A percentile compares a stretch with the other conserved stretches of the same genome.
Evolutionary conservation across 2,113 vertebrate genomes (phyloP).

Genomic region (Hippopotamus amphibius): DNA sequence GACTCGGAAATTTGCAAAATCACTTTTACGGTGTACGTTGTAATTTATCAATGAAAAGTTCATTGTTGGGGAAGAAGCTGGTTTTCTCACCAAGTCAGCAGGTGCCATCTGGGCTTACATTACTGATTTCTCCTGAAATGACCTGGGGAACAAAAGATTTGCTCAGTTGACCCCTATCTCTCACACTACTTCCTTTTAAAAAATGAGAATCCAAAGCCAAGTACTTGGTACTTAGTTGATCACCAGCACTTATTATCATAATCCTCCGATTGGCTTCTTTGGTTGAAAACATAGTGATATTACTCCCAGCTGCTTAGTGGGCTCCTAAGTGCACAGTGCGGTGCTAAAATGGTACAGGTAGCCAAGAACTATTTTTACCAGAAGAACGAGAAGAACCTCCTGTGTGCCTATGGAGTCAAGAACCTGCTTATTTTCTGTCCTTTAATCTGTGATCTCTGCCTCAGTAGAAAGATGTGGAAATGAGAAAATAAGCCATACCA

Average conservation of each 20-base stretch:
- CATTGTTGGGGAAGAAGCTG: background rate
- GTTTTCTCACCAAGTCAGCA: background rate
- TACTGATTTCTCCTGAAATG: background rate
- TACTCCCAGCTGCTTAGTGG: background rate
- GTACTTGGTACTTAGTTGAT: background rate
- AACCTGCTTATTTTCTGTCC: background rate
- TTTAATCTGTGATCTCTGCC: background rate
- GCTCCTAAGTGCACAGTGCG: background rate
- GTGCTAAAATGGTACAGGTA: background rate
- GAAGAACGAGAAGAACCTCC: background rate
- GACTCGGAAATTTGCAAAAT: background rate
- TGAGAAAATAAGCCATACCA: background rate
- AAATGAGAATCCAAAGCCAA: background rate
- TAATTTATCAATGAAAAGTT: background rate
- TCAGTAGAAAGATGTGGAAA: background rate
- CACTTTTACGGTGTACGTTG: background rate
- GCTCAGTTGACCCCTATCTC: background rate
- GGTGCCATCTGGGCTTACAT: background rate
- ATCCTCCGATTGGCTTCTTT: background rate
- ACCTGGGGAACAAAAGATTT: background rate
- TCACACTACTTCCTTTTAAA: background rate
- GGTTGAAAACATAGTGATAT: background rate
- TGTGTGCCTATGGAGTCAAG: background rate
- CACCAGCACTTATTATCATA: background rate
- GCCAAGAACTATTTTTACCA: background rate